These are phyloP conservation scores for Onychomys arenicola DNA, from an alignment of 2,797 vertebrate genomes.

Conservation along the genomic window DNA sequence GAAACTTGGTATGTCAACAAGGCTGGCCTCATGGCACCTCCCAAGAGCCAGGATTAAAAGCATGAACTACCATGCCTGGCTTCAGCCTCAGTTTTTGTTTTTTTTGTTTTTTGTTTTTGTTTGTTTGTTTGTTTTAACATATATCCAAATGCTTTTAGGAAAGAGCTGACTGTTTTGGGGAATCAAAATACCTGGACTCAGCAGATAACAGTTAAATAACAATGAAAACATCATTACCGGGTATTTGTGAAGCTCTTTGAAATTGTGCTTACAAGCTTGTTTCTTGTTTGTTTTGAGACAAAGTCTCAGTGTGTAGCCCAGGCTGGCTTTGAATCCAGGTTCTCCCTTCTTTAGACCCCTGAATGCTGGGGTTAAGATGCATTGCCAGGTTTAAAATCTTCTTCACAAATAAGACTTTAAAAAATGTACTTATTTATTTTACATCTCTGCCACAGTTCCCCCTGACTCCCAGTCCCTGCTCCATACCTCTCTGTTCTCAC, in stretches of 20 bases:
- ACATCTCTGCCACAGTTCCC: neutral
- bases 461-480: neutral
- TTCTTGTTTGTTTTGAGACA: neutral
- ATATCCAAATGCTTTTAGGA: neutral
- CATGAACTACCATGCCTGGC: neutral
- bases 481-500: neutral
- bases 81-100: neutral
- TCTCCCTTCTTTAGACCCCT: neutral
- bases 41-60: neutral
- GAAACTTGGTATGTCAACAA: neutral
- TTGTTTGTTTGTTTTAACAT: no score
- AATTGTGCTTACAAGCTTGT: neutral
- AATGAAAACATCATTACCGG: neutral
- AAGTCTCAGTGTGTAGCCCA: neutral
- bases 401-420: neutral
- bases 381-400: neutral
- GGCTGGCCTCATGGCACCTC: neutral
- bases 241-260: slow-evolving; percentile 26
- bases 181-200: neutral
- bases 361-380: neutral
- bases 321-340: neutral
- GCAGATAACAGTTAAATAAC: neutral
- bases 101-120: no score
- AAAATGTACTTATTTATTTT: neutral
- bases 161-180: neutral